Base-by-base conservation (phyloP, 2,113 vertebrate genomes). In the Cyanocitta stelleri region DNA sequence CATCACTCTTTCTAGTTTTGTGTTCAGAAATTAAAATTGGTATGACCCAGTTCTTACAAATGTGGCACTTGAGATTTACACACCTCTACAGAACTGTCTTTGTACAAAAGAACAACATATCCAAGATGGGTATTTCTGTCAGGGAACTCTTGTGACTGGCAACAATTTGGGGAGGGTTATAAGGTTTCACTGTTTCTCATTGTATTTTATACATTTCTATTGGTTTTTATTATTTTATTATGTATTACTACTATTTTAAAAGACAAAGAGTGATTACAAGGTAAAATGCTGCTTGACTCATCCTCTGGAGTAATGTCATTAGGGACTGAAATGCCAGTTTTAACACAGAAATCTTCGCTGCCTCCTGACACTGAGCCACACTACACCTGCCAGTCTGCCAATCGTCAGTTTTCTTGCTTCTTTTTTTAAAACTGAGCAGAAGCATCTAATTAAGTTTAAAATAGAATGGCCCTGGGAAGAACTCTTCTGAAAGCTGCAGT, bases 401-500 rank as follows among this genome's bases (percentile, higher is more conserved):
- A 1, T 63, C 30, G 17, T 87, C 37, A 76, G 72, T 92, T 95
- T 93, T 91, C 54, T 89, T 68, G 56, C 64, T 87, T 95, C 61
- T 83, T 94, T 92, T 93, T 94, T 96, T 35, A 74, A 94, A 94
- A 96, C 78, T 59, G 82, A 91, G 55, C 39, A 64, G 71, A 93
- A 95, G 29, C 18, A 94, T 81, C 79, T 94, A 96, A 92, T 96
- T 91, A 94, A 94, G 59, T 93, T 96, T 94, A 93, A 97, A 97
- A 96, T 96, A 96, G 87, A 92, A 93, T 54, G 41, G 64, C 91
- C 83, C 66, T 78, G 61, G 88, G 82, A 96, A 91, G 56, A 94
- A 43, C 29, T 86, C 48, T 78, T 86, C 64, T 64, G 59, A 85
- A 97, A 87, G 30, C 67, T 88, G 56, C 35, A 49, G 48, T 16